Evolutionary conservation across 2,888 invertebrate genomes (phyloP).

Genomic region (Rhorus exstirpatorius): DNA sequence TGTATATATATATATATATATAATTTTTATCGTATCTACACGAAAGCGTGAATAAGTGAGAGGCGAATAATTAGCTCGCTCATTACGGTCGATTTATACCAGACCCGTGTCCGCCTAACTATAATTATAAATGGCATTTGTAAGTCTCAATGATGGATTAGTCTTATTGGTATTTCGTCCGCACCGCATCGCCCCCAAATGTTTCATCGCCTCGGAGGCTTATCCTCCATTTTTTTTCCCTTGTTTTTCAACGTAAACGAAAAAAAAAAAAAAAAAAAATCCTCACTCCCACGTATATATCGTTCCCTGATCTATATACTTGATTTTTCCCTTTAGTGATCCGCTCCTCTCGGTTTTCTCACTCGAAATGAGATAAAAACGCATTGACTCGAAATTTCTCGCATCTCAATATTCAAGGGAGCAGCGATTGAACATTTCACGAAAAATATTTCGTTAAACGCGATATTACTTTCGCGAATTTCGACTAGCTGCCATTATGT

Average conservation of each 20-base stretch:
- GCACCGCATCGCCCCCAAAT: constrained; percentile 8
- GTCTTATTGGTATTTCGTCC: constrained; percentile 33
- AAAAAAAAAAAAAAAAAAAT: neutral
- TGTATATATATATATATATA: constrained; percentile 8
- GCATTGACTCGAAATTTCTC: neutral
- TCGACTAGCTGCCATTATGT: no score
- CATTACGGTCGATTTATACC: neutral
- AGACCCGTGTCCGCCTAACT: constrained; percentile 50
- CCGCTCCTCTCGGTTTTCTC: neutral
- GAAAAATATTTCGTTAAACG: constrained; percentile 34
- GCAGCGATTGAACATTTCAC: constrained; percentile 65
- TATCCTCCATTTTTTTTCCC: neutral
- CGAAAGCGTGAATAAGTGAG: constrained; percentile 46
- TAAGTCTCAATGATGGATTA: constrained; percentile 66
- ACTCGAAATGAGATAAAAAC: neutral
- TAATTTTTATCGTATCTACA: constrained; percentile 41
- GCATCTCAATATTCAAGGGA: neutral
- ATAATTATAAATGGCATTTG: constrained; percentile 69
- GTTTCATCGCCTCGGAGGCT: neutral
- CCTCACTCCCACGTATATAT: neutral
- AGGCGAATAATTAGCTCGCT: constrained; percentile 32
- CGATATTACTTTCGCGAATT: constrained; percentile 32
- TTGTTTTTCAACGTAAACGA: constrained; percentile 18
- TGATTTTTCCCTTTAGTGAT: neutral
- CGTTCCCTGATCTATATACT: neutral